Conservation (phyloP, 2,797 vertebrate species). For the Peromyscus nudipes region DNA sequence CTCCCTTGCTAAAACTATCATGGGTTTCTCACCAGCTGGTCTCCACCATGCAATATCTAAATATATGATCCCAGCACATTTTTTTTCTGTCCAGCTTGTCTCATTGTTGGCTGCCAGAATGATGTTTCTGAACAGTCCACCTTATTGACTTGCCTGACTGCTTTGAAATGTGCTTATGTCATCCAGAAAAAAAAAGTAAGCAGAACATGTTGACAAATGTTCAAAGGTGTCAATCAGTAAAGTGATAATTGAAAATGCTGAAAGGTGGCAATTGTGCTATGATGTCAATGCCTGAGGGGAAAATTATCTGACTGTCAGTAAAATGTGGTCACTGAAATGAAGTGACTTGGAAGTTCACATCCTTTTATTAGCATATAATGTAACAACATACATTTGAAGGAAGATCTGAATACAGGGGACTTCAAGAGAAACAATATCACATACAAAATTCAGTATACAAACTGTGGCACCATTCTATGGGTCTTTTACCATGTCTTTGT, state of each 20-base stretch:
- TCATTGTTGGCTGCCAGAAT: background rate
- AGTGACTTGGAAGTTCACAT: background rate
- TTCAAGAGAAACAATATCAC: background rate
- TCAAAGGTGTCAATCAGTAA: slow-evolving; percentile 75
- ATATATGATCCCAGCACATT: background rate
- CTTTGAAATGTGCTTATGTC: slow-evolving; percentile 30
- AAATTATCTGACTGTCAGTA: slow-evolving; percentile 10
- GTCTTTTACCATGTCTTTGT: background rate
- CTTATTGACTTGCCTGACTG: background rate
- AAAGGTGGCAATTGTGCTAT: slow-evolving; percentile 56
- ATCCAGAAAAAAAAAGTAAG: background rate
- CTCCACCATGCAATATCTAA: background rate
- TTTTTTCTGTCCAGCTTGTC: background rate
- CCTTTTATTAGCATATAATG: background rate
- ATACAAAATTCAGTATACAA: background rate
- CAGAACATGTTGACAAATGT: slow-evolving; percentile 70
- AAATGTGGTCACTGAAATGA: slow-evolving; percentile 24
- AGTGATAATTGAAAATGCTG: slow-evolving; percentile 73
- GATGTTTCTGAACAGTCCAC: background rate
- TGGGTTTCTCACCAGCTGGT: background rate
- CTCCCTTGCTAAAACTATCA: background rate
- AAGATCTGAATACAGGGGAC: background rate
- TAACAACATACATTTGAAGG: no score
- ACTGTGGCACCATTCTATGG: background rate
- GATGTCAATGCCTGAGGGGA: slow-evolving; percentile 53